Evolutionary conservation across 2,888 invertebrate genomes (phyloP), one percentile per base, ranked within the genome.

Genomic region (Scaptomyza caliginosa): DNA sequence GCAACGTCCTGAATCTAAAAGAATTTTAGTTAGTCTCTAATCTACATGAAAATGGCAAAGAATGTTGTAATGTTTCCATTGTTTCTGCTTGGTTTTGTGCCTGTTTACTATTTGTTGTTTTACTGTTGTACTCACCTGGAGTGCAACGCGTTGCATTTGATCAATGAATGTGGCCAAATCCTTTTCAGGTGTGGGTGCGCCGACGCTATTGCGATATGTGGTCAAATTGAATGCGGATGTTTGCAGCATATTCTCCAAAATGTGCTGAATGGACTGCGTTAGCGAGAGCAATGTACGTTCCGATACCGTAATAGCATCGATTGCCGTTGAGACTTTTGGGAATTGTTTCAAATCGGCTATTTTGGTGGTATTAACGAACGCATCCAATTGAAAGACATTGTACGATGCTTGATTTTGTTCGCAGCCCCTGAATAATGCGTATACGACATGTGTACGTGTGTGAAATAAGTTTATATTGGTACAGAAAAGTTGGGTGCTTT

Each of bases 361-460:
- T 77, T 93, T 93, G 79, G 95, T 94, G 43, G 96, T 92, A 88
- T 96, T 94, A 66, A 95, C 92, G 68, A 95, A 93, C 86, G 93
- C 94, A 76, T 94, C 93, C 74, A 96, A 91, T 90, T 94, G 94
- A 88, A 96, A 95, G 23, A 95, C 94, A 39, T 93, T 92, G 92
- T 95, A 96, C n/a, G 94, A 94, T 67, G 96, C 93, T 75, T 93
- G 93, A 88, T 95, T 94, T 83, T 93, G 92, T 89, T 94, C 93
- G 89, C 96, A 96, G 82, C 94, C 94, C 73, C 96, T 96, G 57
- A 56, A 45, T 16, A 34, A 43, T 64, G 36, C 32, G 66, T 56
- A 55, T 70, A 51, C 65, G 58, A 32, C 52, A 42, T 65, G 39
- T 34, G 51, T 17, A 39, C 30, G 30, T 40, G 17, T 17, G 10